Conservation (phyloP, 2,888 invertebrate species). For the Heteromyza rotundicornis region DNA sequence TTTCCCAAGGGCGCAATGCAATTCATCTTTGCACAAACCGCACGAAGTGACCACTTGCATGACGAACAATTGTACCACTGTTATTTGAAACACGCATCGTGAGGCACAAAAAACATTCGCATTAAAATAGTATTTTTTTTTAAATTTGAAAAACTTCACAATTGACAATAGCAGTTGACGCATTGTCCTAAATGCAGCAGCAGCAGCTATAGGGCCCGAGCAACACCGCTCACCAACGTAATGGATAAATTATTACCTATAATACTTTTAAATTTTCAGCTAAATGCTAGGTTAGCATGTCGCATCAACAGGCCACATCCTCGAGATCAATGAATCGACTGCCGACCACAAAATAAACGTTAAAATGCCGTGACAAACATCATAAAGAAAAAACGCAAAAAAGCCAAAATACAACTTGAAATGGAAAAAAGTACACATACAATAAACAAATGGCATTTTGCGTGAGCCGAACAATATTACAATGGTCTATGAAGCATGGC, state of each 20-base stretch:
- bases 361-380: conserved; percentile 27
- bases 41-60: conserved; percentile 3
- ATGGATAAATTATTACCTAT: conserved; percentile 31
- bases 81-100: not conserved
- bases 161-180: conserved; percentile 20
- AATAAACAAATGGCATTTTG: conserved; percentile 22
- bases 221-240: conserved; percentile 17
- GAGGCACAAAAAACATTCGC: not conserved
- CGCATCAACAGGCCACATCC: not conserved
- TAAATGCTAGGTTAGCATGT: conserved; percentile 31
- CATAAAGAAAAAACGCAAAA: conserved; percentile 23
- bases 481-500: conserved; percentile 38
- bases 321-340: not conserved
- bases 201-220: conserved; percentile 1
- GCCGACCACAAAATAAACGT: conserved; percentile 35
- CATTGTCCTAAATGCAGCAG: conserved; percentile 16
- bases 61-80: conserved; percentile 3
- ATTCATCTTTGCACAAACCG: not conserved
- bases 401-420: not conserved
- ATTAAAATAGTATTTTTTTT: not conserved
- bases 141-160: not conserved
- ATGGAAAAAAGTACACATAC: conserved; percentile 1
- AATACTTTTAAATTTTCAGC: conserved; percentile 39
- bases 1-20: not conserved
- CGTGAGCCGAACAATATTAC: conserved; percentile 20